A percentile compares a stretch with the other conserved stretches of the same genome.
Evolutionary conservation across 1,140 invertebrate species (phyloP).

Genomic region (Muscidifurax raptorellus): DNA sequence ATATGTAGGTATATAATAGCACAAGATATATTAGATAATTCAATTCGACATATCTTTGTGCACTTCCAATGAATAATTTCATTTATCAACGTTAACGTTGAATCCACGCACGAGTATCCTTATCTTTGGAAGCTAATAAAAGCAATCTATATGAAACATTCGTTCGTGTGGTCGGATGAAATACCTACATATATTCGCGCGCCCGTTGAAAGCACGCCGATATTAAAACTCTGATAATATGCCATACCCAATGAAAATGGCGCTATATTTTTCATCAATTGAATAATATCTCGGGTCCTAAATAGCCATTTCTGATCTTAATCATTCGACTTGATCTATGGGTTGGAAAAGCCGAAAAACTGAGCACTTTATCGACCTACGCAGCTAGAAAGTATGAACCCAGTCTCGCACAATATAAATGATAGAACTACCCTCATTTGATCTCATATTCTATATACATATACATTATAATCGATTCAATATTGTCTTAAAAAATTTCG

Average conservation of each 20-base stretch:
- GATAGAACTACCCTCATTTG: background rate
- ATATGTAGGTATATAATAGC: no score
- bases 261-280: conserved; percentile 21
- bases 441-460: conserved; percentile 40
- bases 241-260: background rate
- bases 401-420: background rate
- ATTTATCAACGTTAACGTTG: no score
- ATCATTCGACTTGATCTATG: conserved; percentile 29
- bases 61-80: no score
- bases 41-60: no score
- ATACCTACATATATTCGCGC: background rate
- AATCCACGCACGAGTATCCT: no score
- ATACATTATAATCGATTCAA: background rate
- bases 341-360: background rate
- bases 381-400: conserved; percentile 10
- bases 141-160: no score
- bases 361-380: background rate
- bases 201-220: no score
- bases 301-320: background rate
- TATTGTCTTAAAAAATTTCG: no score
- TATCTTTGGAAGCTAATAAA: no score
- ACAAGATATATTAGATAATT: no score
- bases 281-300: background rate
- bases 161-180: no score
- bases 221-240: background rate